Evolutionary conservation across 2,888 invertebrate genomes (phyloP).

Genomic region (Rhabditoides inermis): DNA sequence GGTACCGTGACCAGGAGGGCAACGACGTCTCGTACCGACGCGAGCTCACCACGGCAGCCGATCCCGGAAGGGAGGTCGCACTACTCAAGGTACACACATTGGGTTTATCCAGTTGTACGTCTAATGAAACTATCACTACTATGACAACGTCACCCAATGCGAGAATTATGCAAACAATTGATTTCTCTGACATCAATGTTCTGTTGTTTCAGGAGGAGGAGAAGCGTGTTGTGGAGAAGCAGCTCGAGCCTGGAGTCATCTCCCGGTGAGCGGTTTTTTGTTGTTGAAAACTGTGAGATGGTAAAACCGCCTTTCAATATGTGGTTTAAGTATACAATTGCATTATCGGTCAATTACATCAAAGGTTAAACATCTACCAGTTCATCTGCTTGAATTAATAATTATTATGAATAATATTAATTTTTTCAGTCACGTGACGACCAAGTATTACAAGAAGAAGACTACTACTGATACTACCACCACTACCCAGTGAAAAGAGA

Average conservation of each 20-base stretch:
- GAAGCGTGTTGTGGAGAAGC: slow-evolving; percentile 41
- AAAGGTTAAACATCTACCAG: not conserved
- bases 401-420: no score
- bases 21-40: slow-evolving; percentile 44
- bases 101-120: not conserved
- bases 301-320: not conserved
- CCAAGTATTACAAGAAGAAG: slow-evolving; percentile 51
- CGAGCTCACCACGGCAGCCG: slow-evolving; percentile 42
- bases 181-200: no score
- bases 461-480: slow-evolving; percentile 46
- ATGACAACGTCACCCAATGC: no score
- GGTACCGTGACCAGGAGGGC: slow-evolving; percentile 40
- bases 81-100: slow-evolving; percentile 23
- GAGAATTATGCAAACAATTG: no score
- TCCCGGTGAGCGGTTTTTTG: slow-evolving; percentile 30
- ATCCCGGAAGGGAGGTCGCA: slow-evolving; percentile 41
- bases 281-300: not conserved
- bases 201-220: slow-evolving; percentile 27
- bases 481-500: no score
- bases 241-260: slow-evolving; percentile 45
- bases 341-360: not conserved
- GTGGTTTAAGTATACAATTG: not conserved
- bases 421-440: slow-evolving; percentile 40
- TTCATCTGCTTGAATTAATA: not conserved
- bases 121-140: no score